A percentile compares a stretch with the other conserved stretches of the same genome.
These are phyloP conservation scores for Xenopus borealis DNA, from an alignment of 2,113 vertebrate genomes.

Conservation along the genomic window DNA sequence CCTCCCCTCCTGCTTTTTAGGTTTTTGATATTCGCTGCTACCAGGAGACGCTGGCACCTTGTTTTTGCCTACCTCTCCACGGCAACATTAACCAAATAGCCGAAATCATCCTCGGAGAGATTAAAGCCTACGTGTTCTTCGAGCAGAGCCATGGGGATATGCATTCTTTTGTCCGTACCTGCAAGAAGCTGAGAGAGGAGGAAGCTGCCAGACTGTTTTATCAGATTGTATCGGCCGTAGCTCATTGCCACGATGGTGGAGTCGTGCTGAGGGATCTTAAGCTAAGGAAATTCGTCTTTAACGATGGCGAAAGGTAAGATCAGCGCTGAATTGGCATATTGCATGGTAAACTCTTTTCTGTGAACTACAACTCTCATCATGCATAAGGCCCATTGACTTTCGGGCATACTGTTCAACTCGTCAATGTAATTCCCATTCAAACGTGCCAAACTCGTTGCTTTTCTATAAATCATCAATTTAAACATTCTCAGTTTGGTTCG, in stretches of 20 bases:
- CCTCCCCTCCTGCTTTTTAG: slow-evolving; percentile 62
- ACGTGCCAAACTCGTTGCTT: too few species aligned
- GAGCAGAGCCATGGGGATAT: slow-evolving; percentile 96
- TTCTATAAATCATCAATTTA: neutral
- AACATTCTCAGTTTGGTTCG: too few species aligned
- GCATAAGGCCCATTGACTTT: too few species aligned
- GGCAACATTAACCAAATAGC: slow-evolving; percentile 97
- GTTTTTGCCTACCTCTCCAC: slow-evolving; percentile 91
- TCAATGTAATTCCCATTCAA: too few species aligned
- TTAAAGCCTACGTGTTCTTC: slow-evolving; percentile 93
- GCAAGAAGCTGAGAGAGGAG: slow-evolving; percentile 95
- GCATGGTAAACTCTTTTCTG: too few species aligned
- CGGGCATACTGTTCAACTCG: too few species aligned
- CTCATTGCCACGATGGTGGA: slow-evolving; percentile 94
- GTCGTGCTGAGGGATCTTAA: slow-evolving; percentile 97
- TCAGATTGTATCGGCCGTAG: slow-evolving; percentile 95
- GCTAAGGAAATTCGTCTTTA: slow-evolving; percentile 96
- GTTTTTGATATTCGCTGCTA: slow-evolving; percentile 94
- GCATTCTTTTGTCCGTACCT: slow-evolving; percentile 97
- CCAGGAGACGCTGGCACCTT: slow-evolving; percentile 94
- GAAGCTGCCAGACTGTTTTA: slow-evolving; percentile 95
- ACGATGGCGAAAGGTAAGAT: slow-evolving; percentile 91
- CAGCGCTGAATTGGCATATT: neutral
- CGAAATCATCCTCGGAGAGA: slow-evolving; percentile 94
- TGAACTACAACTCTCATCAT: too few species aligned